Percentiles rank a stretch among this genome's conserved stretches.
Evolutionary conservation across 1,140 invertebrate species (phyloP).

Genomic region (Eueides isabella): DNA sequence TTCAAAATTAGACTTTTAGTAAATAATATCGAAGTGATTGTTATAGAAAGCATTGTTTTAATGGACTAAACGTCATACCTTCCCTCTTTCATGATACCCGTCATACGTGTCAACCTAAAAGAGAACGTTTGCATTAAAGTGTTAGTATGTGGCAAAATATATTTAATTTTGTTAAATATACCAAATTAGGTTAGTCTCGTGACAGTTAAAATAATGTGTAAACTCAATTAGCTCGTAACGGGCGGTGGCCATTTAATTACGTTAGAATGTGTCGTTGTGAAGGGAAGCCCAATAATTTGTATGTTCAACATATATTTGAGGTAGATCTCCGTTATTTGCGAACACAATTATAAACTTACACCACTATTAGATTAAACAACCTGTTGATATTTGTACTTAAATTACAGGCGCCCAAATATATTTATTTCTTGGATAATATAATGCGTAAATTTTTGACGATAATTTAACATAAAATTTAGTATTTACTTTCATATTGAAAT

Average conservation of each 20-base stretch:
- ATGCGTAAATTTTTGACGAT: background rate
- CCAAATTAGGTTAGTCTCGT: slow-evolving; percentile 18
- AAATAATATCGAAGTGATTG: no score
- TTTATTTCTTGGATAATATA: background rate
- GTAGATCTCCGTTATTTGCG: background rate
- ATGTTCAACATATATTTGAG: background rate
- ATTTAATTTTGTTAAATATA: slow-evolving; percentile 14
- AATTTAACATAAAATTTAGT: no score
- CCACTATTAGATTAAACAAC: background rate
- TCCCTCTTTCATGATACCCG: slow-evolving; percentile 68
- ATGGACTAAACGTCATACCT: slow-evolving; percentile 58
- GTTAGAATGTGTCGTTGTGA: slow-evolving; percentile 21
- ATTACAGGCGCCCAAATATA: background rate
- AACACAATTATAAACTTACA: background rate
- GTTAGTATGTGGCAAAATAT: slow-evolving; percentile 40
- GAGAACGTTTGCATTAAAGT: slow-evolving; percentile 55
- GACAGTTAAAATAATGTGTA: slow-evolving; percentile 21
- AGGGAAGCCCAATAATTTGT: slow-evolving; percentile 10
- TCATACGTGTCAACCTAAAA: slow-evolving; percentile 74
- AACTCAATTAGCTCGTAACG: slow-evolving; percentile 33
- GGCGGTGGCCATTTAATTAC: slow-evolving; percentile 22
- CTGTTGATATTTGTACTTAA: background rate
- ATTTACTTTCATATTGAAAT: no score
- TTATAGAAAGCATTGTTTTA: slow-evolving; percentile 7
- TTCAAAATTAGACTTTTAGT: no score